Evolutionary conservation across 2,113 vertebrate species (phyloP).

Genomic region (Hyaena hyaena): DNA sequence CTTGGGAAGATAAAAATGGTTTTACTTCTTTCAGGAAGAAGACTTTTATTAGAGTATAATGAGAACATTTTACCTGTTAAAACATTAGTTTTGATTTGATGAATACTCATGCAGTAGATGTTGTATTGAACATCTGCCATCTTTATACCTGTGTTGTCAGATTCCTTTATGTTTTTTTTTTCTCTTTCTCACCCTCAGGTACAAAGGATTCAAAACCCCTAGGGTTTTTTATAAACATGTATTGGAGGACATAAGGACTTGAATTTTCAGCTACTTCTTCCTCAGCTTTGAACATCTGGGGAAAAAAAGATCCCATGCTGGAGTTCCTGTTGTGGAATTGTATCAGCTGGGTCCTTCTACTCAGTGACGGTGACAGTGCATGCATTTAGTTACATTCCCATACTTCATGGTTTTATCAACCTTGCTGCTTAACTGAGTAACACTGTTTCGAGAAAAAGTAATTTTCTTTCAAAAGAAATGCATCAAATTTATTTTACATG

Average conservation of each 20-base stretch:
- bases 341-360: background rate
- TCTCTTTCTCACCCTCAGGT: background rate
- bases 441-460: background rate
- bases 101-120: slow-evolving; percentile 66
- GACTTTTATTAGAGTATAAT: slow-evolving; percentile 80
- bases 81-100: slow-evolving; percentile 74
- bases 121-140: slow-evolving; percentile 57
- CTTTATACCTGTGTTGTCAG: slow-evolving; percentile 27
- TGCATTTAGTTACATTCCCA: background rate
- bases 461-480: background rate
- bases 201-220: background rate
- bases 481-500: background rate
- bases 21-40: slow-evolving; percentile 58
- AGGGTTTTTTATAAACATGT: background rate
- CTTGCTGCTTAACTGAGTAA: background rate
- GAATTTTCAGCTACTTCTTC: background rate
- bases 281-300: background rate
- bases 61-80: slow-evolving; percentile 77
- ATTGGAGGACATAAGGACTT: background rate
- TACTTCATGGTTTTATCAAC: rapidly evolving
- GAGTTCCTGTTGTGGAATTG: background rate
- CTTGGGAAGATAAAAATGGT: slow-evolving; percentile 73
- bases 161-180: background rate
- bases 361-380: background rate
- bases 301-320: background rate